Evolutionary conservation across 2,888 invertebrate species (phyloP), one percentile per base, ranked within the genome.

Genomic region (Abscondita cerata): DNA sequence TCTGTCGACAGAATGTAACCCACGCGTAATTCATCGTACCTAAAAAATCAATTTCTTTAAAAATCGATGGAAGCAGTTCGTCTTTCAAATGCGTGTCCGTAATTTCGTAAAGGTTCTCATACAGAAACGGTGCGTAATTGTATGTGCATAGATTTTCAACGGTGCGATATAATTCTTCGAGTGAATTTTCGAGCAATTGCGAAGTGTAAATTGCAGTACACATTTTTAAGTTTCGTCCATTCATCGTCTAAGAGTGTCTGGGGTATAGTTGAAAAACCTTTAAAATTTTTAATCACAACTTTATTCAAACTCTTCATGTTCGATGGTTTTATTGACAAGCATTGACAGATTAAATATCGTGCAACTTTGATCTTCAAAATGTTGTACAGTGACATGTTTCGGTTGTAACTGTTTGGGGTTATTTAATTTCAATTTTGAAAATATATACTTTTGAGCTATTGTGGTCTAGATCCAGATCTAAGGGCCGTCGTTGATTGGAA

Each of bases 111-210:
- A 98, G 84, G 81, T 93, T 92, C 59, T 90, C 87, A 80, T 96
- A 96, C 9, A 96, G 83, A 67, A 89, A 89, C 11, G 91, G 88
- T 53, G 94, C 93, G 91, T 94, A 93, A 84, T 94, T 93, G 81
- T 94, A 92, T 75, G 91, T 93, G 82, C 96, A 96, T 89, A 98
- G 91, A 83, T 96, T 96, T 80, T 97, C 96, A 31, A 98, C 97
- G 25, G 93, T 93, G 81, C 95, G 92, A 81, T 95, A 96, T 44
- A 96, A 84, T 78, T 96, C 96, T 82, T 98, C 96, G 62, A 95
- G 84, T 2, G 95, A 93, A 78, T 91, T 90, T 38, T 63, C 60
- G 6, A 66, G 36, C 0, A 59, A 31, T 47, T 57, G 46, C 1
- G 66, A 68, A 38, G 61, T 67, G 3, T 68, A 59, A 18, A 70